phyloP scores from a whole-genome alignment of 2,113 vertebrate genomes.

The Rhizomys pruinosus region DNA sequence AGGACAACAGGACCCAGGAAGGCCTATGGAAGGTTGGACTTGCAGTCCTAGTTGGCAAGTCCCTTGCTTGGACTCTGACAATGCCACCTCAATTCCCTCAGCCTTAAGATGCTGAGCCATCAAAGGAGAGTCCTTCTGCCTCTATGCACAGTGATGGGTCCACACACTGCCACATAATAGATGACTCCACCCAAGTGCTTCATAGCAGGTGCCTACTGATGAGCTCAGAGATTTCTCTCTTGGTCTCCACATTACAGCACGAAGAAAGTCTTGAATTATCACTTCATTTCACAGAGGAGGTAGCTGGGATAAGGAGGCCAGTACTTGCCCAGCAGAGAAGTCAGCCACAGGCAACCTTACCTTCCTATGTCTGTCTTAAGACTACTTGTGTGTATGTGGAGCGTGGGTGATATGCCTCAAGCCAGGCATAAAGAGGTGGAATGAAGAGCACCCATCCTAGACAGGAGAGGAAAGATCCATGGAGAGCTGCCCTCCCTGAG shows the following conservation, averaged over 20 bases:
- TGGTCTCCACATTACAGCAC: rapidly evolving
- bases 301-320: background rate
- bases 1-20: background rate
- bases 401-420: too few relatives aligned
- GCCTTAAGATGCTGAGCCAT: rapidly evolving
- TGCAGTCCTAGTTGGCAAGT: rapidly evolving
- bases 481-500: background rate
- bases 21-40: rapidly evolving
- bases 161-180: rapidly evolving
- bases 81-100: rapidly evolving
- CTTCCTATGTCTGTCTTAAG: rapidly evolving
- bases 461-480: background rate
- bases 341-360: rapidly evolving
- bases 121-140: rapidly evolving
- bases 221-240: rapidly evolving
- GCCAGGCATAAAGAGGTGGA: rapidly evolving
- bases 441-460: background rate
- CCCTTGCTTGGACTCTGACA: background rate
- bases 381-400: rapidly evolving
- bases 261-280: background rate
- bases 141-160: background rate
- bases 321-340: background rate
- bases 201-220: background rate
- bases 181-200: background rate
- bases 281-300: background rate